Evolutionary conservation across 2,888 invertebrate species (phyloP), one percentile per base, ranked within the genome.

Genomic region (Autographa pulchrina): DNA sequence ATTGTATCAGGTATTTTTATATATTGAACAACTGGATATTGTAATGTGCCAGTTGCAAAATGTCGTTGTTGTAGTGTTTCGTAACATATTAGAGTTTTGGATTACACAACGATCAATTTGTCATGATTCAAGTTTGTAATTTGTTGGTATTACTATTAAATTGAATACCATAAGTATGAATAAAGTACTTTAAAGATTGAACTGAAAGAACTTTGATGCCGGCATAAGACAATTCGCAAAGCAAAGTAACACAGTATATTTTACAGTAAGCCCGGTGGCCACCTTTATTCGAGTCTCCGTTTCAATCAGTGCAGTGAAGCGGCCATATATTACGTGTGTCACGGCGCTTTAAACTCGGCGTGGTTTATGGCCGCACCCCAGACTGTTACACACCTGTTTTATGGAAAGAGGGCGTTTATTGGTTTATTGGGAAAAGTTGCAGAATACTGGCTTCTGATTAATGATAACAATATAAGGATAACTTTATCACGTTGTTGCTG

Each of bases 291-390:
- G 43, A 25, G 16, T 59, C 65, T 16, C 6, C 25, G 41, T 65
- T 43, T 59, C 59, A 65, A 65, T 59, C 65, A 43, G 41, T 62
- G 63, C 62, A 11, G 54, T 58, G 62, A 41, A 62, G 61, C 43
- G 66, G 72, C 74, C 77, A 73, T 77, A 72, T 68, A 72, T 72
- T 59, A 72, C 62, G 43, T 43, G 43, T 31, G 32, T 18, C 7
- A 7, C 20, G 54, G 18, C 64, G 43, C 65, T 65, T 43, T 65
- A 56, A 65, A 58, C 56, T 58, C 38, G 35, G 11, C 65, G 58
- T 65, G 56, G 54, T 65, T 65, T 65, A 65, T 65, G 65, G 9
- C 41, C n/a, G 60, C 60, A 7, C 31, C 60, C 60, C 35, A 16
- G 1, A 35, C 5, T 1, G 9, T 60, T 35, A 32, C 32, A 35